Evolutionary conservation across 2,888 invertebrate species (phyloP).

Genomic region (Linnaemya tessellans): DNA sequence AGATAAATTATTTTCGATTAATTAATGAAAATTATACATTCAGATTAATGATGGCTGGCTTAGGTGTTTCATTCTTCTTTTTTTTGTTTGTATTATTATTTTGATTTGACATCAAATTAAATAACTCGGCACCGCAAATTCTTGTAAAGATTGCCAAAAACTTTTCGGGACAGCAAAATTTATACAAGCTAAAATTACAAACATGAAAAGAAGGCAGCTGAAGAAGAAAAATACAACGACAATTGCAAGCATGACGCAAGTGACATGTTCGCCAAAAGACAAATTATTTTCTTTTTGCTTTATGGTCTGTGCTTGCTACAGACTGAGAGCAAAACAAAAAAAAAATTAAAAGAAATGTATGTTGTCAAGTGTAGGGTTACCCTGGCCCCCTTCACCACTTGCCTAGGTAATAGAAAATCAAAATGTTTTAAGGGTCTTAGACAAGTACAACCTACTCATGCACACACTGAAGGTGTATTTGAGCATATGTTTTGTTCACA

Average conservation of each 20-base stretch:
- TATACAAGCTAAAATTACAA: constrained; percentile 40
- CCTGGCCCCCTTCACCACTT: not conserved
- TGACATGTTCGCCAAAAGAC: constrained; percentile 68
- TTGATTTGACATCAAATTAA: constrained; percentile 71
- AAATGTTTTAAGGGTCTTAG: not conserved
- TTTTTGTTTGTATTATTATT: constrained; percentile 30
- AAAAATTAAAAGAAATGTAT: too few species aligned
- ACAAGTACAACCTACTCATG: not conserved
- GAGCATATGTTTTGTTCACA: constrained; percentile 6
- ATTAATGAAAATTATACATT: constrained; percentile 68
- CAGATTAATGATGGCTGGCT: constrained; percentile 49
- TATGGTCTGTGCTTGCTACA: constrained; percentile 32
- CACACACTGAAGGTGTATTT: not conserved
- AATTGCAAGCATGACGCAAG: constrained; percentile 67
- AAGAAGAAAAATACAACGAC: constrained; percentile 35
- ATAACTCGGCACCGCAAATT: constrained; percentile 68
- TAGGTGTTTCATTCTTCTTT: not conserved
- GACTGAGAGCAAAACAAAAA: constrained; percentile 21
- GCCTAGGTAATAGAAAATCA: not conserved
- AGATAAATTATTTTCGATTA: constrained; percentile 68
- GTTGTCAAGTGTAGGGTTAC: constrained; percentile 46
- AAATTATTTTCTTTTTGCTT: constrained; percentile 49
- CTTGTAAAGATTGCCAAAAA: constrained; percentile 69
- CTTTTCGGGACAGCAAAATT: constrained; percentile 46
- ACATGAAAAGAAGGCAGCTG: not conserved